Conservation (phyloP, 1,140 invertebrate genomes). For the Trissolcus basalis region DNA sequence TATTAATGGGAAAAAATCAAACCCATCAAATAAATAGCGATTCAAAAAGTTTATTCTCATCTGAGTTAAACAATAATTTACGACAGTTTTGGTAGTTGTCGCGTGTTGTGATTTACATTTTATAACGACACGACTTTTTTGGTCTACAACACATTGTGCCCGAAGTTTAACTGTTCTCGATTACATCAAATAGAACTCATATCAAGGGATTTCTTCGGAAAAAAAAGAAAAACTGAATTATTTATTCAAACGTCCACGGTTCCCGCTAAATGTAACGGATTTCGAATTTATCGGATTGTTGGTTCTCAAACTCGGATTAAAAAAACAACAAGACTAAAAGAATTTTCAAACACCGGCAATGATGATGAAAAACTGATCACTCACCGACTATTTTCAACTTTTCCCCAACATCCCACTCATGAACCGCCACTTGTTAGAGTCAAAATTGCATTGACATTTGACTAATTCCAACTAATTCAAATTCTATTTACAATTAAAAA, state of each 20-base stretch:
- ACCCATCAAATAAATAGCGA: conserved; percentile 4
- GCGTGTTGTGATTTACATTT: too few relatives aligned
- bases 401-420: conserved; percentile 42
- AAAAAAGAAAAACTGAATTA: conserved; percentile 14
- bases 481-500: background rate
- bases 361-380: background rate
- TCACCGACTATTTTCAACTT: conserved; percentile 34
- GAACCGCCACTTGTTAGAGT: conserved; percentile 1
- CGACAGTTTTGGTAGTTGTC: too few relatives aligned
- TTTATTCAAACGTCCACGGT: conserved; percentile 42
- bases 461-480: background rate
- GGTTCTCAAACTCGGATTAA: conserved; percentile 5
- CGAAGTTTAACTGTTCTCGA: conserved; percentile 1
- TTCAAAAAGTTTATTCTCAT: background rate
- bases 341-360: background rate
- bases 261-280: conserved; percentile 28
- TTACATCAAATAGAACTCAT: conserved; percentile 1
- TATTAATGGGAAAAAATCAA: conserved; percentile 15
- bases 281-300: background rate
- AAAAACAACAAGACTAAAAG: background rate
- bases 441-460: too few relatives aligned
- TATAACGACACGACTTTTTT: background rate
- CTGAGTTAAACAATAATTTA: too few relatives aligned
- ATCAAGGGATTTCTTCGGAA: conserved; percentile 13
- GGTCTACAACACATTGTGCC: background rate